Evolutionary conservation across 2,888 invertebrate species (phyloP).

Genomic region (Phalangium opilio): DNA sequence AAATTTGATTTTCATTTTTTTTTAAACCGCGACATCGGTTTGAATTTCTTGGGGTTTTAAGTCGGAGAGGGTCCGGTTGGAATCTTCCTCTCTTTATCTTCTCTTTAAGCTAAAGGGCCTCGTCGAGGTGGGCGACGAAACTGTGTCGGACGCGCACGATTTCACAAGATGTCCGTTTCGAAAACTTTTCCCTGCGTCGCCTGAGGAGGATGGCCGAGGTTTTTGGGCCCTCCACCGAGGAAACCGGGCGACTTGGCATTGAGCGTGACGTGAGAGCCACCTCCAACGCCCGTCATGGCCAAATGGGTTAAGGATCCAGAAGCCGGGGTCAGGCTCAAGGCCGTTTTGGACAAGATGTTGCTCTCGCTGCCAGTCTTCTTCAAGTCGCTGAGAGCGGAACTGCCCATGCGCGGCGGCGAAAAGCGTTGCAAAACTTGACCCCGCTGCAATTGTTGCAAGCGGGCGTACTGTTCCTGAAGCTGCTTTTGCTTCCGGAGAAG

Average conservation of each 20-base stretch:
- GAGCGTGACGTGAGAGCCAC: slow-evolving; percentile 7
- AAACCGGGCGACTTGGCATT: slow-evolving; percentile 1
- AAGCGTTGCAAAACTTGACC: slow-evolving; percentile 29
- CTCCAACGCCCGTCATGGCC: slow-evolving; percentile 27
- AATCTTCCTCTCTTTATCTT: too few relatives aligned
- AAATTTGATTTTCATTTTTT: too few relatives aligned
- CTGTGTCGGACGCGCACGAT: too few relatives aligned
- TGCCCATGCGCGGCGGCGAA: slow-evolving; percentile 37
- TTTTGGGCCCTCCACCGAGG: too few relatives aligned
- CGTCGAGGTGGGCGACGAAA: too few relatives aligned
- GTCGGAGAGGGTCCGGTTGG: too few relatives aligned
- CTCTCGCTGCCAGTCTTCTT: slow-evolving; percentile 81
- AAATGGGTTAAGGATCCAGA: slow-evolving; percentile 49
- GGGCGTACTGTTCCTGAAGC: slow-evolving; percentile 77
- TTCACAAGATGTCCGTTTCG: slow-evolving; percentile 70
- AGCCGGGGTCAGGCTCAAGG: slow-evolving; percentile 43
- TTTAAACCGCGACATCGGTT: too few relatives aligned
- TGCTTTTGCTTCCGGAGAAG: slow-evolving; percentile 70
- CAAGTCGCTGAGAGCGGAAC: slow-evolving; percentile 32
- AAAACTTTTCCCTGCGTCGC: slow-evolving; percentile 37
- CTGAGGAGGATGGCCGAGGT: background rate
- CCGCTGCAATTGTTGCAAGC: slow-evolving; percentile 71
- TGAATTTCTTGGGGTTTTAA: too few relatives aligned
- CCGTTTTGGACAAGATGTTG: slow-evolving; percentile 67
- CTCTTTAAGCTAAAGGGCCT: too few relatives aligned